Percentiles rank a stretch among this genome's conserved stretches.
Conservation (phyloP, 2,113 vertebrate genomes). For the human (Homo sapiens) region GRCh38 chr11:6536001-6536500, state of each 20-base stretch:
- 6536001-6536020: neutral
- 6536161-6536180: neutral
- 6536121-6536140: neutral
- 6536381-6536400: neutral
- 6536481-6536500: neutral
- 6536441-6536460: neutral
- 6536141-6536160: neutral
- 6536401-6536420: neutral
- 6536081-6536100: neutral
- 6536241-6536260: neutral
- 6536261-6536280: neutral
- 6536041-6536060: neutral
- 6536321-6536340: neutral
- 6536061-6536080: neutral
- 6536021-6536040: neutral
- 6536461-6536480: neutral
- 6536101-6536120: neutral
- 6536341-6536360: neutral
- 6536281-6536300: neutral
- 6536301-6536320: neutral
- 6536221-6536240: neutral
- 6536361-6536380: neutral
- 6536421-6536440: neutral
- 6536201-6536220: neutral
- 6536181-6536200: neutral